phyloP scores from a whole-genome alignment of 92 coral and sea anemone species.

The Bergia puertoricense region DNA sequence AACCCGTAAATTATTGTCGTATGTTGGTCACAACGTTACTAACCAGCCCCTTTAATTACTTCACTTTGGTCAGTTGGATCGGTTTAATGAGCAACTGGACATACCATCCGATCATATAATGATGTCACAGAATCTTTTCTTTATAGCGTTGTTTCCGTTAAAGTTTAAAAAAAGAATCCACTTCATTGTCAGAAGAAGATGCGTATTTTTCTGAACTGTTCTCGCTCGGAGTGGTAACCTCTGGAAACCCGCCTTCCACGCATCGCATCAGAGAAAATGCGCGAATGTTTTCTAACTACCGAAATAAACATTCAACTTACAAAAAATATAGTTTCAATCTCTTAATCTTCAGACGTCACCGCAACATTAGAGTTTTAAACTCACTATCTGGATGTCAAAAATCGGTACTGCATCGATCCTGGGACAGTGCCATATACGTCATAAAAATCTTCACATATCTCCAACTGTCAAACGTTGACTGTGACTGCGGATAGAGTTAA shows the following conservation, averaged over 20 bases:
- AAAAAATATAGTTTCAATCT: background rate
- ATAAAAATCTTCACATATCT: conserved; percentile 24
- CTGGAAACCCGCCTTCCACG: background rate
- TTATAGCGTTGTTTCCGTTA: conserved; percentile 4
- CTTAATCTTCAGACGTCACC: background rate
- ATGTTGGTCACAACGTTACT: background rate
- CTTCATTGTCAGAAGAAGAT: background rate
- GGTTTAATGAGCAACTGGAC: background rate
- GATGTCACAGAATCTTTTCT: conserved; percentile 15
- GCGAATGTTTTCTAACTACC: background rate
- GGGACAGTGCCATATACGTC: conserved; percentile 7
- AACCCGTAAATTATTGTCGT: background rate
- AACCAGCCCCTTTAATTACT: too few species aligned
- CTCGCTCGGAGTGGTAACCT: background rate
- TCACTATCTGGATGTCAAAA: conserved; percentile 6
- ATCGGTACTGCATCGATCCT: background rate
- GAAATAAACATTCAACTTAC: background rate
- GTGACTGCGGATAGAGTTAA: conserved; percentile 30
- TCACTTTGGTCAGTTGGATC: background rate
- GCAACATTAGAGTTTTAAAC: background rate
- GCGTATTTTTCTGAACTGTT: background rate
- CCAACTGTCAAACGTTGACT: conserved; percentile 26
- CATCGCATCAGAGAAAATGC: background rate
- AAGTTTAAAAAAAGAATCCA: background rate
- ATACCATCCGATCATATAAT: background rate